Evolutionary conservation across 2,888 invertebrate species (phyloP).

Genomic region (Drosophila atripex): DNA sequence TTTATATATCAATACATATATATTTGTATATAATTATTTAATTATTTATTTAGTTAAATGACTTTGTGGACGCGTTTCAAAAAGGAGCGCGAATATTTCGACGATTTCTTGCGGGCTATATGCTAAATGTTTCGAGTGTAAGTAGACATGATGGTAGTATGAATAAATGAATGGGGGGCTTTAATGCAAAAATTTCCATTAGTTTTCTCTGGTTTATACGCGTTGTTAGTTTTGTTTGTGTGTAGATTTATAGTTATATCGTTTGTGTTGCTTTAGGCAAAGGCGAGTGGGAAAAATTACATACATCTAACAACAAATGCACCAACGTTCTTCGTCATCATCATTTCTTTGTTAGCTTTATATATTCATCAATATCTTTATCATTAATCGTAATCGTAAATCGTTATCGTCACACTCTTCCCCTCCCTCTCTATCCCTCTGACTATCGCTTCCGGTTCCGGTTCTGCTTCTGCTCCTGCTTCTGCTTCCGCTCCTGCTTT

Average conservation of each 20-base stretch:
- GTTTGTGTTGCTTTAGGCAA: constrained; percentile 48
- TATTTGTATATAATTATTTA: background rate
- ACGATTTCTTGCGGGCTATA: constrained; percentile 31
- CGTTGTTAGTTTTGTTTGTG: constrained; percentile 33
- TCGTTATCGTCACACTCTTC: constrained; percentile 23
- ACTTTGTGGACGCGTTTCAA: constrained; percentile 32
- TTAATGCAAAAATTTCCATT: constrained; percentile 33
- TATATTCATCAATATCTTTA: constrained; percentile 44
- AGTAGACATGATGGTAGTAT: constrained; percentile 14
- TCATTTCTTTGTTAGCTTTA: constrained; percentile 28
- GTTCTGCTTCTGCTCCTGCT: background rate
- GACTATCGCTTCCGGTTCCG: constrained; percentile 13
- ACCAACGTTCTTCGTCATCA: constrained; percentile 63
- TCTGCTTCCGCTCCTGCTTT: background rate
- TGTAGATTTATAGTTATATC: constrained; percentile 15
- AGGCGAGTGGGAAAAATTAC: constrained; percentile 66
- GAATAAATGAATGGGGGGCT: constrained; percentile 19
- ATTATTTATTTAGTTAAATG: constrained; percentile 39
- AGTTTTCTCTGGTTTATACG: constrained; percentile 29
- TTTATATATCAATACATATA: constrained; percentile 6
- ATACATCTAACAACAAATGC: constrained; percentile 77
- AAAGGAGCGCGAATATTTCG: constrained; percentile 15
- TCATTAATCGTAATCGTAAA: constrained; percentile 40
- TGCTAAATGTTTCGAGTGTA: constrained; percentile 30
- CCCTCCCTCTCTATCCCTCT: constrained; percentile 7